Base-by-base conservation (phyloP, 2,888 invertebrate species). In the Calliopum simillimum region DNA sequence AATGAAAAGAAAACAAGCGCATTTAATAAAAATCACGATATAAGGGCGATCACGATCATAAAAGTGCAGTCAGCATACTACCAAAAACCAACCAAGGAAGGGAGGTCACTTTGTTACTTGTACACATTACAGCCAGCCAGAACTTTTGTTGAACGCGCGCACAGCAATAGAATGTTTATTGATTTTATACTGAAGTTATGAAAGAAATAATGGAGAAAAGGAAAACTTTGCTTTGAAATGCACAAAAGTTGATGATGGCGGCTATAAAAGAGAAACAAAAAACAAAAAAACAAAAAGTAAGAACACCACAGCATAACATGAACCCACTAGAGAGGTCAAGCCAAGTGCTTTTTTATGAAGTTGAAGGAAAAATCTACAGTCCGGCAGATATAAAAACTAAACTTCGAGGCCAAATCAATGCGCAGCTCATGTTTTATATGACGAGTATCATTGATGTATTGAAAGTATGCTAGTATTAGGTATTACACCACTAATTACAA, bases 31-130 rank as follows among this genome's bases (percentile, higher is more conserved):
- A 77, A 78, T 79, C 79, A 79, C 79, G 80, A 79, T 79, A 77
- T 78, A 77, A 77, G 76, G 74, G 76, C 77, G 74, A 79, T 79
- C 80, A 80, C 80, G 80, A 80, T 78, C 77, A 69, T 74, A 76
- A 75, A 75, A 74, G 49, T 51, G 21, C 23, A 46, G 43, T 46
- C 55, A 33, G 21, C 25, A 51, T 41, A 19, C 16, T 23, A 19
- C 33, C 47, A 25, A 56, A 63, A 33, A 51, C 46, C 8, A 49
- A 33, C 12, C 14, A 49, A 14, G 59, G 25, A 46, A 51, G 58
- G 64, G 66, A 43, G 41, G 4, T 33, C 23, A 62, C 2, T 25
- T 8, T 8, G 49, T 21, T 19, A 47, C 43, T 19, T 21, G 25
- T 25, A 16, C 56, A 47, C 56, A 47, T 23, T 25, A 62, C 14